A percentile compares a stretch with the other conserved stretches of the same genome.
phyloP scores from a whole-genome alignment of 2,797 vertebrate species.

The Aphelocoma californica region DNA sequence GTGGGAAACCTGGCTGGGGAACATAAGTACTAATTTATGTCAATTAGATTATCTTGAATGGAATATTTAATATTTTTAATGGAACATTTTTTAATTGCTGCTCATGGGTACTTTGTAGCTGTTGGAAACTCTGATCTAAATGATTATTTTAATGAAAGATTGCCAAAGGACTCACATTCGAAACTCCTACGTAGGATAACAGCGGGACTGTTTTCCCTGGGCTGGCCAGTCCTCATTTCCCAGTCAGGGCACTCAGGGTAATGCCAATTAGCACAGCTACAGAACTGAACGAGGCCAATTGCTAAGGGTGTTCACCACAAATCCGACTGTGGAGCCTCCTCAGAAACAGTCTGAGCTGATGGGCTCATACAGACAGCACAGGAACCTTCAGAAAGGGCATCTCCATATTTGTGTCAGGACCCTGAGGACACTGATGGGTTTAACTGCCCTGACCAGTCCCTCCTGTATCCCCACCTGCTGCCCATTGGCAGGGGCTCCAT shows the following conservation, averaged over 20 bases:
- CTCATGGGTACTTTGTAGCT: neutral
- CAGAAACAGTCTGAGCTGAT: neutral
- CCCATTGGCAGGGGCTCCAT: rapidly evolving
- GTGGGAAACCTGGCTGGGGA: neutral
- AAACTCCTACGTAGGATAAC: neutral
- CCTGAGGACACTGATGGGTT: neutral
- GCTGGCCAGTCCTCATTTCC: neutral
- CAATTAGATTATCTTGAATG: neutral
- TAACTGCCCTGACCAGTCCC: neutral
- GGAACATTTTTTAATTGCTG: neutral
- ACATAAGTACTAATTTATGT: neutral
- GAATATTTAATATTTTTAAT: slow-evolving; percentile 42
- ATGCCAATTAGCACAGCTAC: neutral
- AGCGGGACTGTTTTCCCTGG: neutral
- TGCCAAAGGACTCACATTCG: neutral
- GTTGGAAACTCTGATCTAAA: slow-evolving; percentile 38
- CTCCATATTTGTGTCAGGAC: neutral
- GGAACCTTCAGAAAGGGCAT: neutral
- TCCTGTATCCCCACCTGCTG: neutral
- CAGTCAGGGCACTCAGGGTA: neutral
- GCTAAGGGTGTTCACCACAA: neutral
- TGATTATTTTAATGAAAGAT: neutral
- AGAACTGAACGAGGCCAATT: neutral
- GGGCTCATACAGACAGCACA: rapidly evolving
- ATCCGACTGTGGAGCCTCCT: neutral